Conservation (phyloP, 2,888 invertebrate genomes). For the Campopleginae sp. region DNA sequence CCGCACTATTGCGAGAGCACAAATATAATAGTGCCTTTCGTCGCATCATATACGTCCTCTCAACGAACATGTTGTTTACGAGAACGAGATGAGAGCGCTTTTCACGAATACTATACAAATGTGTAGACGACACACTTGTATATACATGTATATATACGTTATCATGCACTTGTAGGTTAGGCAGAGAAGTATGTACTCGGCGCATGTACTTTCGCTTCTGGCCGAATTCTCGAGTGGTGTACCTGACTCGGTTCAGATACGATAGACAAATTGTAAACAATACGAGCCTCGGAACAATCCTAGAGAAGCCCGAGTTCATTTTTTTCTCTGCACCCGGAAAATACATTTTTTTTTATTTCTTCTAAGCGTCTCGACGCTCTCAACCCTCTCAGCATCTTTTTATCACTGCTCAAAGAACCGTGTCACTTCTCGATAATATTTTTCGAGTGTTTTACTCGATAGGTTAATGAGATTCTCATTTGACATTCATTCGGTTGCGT, state of each 20-base stretch:
- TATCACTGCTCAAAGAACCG: not conserved
- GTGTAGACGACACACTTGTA: not conserved
- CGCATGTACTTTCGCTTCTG: constrained; percentile 11
- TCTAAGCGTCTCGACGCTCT: not conserved
- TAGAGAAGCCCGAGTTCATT: not conserved
- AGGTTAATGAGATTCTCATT: not conserved
- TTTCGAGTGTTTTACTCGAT: too few relatives aligned
- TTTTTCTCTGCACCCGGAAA: not conserved
- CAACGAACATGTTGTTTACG: constrained; percentile 62
- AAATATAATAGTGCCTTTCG: constrained; percentile 50
- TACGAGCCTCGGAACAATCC: constrained; percentile 3
- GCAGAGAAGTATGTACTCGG: not conserved
- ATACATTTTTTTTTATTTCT: not conserved
- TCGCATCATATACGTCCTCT: constrained; percentile 22
- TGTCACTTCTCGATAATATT: not conserved
- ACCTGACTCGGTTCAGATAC: constrained; percentile 57
- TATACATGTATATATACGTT: not conserved
- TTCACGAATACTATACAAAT: constrained; percentile 26
- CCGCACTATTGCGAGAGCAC: constrained; percentile 54
- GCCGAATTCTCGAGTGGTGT: constrained; percentile 25
- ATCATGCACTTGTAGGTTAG: not conserved
- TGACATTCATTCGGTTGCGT: not conserved
- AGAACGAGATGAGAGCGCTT: constrained; percentile 53
- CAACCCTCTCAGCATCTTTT: not conserved
- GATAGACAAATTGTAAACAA: constrained; percentile 51